Base-by-base conservation (phyloP, 1,140 invertebrate genomes). In the Eulimnadia texana region DNA sequence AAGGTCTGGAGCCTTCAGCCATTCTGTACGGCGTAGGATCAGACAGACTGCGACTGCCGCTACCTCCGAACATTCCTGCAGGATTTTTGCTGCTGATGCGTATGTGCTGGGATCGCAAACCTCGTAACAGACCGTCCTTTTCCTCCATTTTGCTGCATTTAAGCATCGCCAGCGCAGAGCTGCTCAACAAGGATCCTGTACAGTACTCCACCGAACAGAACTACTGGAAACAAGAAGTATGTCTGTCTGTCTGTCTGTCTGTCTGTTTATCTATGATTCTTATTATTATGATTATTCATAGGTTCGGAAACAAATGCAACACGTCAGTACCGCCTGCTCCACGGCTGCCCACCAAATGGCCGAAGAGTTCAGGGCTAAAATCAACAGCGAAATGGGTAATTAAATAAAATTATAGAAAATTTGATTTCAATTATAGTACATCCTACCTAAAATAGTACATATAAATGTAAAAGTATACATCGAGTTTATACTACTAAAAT, bases 1-100 rank as follows among this genome's bases (percentile, higher is more conserved):
- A 92, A 70, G 92, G 94, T 70, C 84, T 98, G 11, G 93, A 98
- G 72, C 93, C 92, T 2, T 92, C 91, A 19, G 92, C 93, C 50
- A 93, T 99, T 51, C 97, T 98, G 76, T 98, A 90, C 84, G 93
- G 94, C 13, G 94, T 99, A 3, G 96, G 95, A 2, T 93, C 85
- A 67, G 88, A 92, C 72, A 92, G 90, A 57, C 79, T 95, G 1
- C 82, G 84, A 67, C 80, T 98, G 29, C 92, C 93, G 1, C 85
- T 98, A 55, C 95, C 95, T 0, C 77, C 82, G 24, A 89, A 87
- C 11, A 94, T 89, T 70, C 94, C 94, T 0, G 86, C 53, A 60
- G 86, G 86, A 23, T 83, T 88, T 64, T 81, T 83, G 70, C 72
- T 96, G 11, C 79, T 99, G 10, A 82, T 98, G 55, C 86, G 87